Conservation (phyloP, 2,113 vertebrate species). For the Proterorhinus semilunaris region DNA sequence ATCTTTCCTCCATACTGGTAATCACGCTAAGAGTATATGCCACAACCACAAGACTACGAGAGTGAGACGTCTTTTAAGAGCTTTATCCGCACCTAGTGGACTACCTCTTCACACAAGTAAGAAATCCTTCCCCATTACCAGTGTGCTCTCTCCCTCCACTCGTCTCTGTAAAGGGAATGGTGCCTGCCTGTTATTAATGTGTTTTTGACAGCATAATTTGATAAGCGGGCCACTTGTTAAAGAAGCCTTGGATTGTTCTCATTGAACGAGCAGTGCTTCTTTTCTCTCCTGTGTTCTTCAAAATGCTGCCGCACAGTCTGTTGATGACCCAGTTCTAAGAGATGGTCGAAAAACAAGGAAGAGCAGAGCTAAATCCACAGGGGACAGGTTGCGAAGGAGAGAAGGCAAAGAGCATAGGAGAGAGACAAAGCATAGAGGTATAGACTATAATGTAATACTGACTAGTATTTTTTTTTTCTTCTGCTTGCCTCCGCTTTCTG, state of each 20-base stretch:
- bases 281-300: slow-evolving; percentile 66
- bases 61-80: slow-evolving; percentile 48
- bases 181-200: slow-evolving; percentile 71
- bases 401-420: slow-evolving; percentile 46
- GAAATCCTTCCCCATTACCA: slow-evolving; percentile 31
- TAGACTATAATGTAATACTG: slow-evolving; percentile 67
- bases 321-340: slow-evolving; percentile 81
- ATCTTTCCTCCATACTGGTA: slow-evolving; percentile 41
- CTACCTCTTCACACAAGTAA: slow-evolving; percentile 49
- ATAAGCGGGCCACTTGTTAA: slow-evolving; percentile 75
- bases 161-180: slow-evolving; percentile 56
- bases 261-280: slow-evolving; percentile 48
- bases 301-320: slow-evolving; percentile 72
- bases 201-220: slow-evolving; percentile 77
- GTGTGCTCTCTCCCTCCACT: slow-evolving; percentile 21
- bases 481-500: slow-evolving; percentile 44
- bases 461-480: slow-evolving; percentile 51
- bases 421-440: slow-evolving; percentile 41
- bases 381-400: slow-evolving; percentile 54
- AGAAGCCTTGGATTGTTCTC: slow-evolving; percentile 71
- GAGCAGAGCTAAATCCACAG: slow-evolving; percentile 68
- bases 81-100: slow-evolving; percentile 53
- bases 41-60: background rate
- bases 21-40: slow-evolving; percentile 46
- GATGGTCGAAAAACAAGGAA: slow-evolving; percentile 77